These are phyloP conservation scores for Ricordea florida DNA, from an alignment of 92 coral and sea anemone species.

Conservation along the genomic window DNA sequence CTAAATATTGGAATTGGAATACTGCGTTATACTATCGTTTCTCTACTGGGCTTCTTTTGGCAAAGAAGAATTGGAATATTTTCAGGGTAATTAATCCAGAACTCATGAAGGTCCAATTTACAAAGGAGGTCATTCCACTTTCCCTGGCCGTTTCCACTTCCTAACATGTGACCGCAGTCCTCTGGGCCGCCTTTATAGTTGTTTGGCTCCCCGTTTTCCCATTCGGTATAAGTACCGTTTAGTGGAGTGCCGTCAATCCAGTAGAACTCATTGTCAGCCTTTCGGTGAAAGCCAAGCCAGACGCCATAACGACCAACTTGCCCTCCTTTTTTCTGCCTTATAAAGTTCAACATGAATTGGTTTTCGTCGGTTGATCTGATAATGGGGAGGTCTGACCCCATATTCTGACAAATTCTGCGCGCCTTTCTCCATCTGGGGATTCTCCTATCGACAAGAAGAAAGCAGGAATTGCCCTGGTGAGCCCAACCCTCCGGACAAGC, in stretches of 20 bases:
- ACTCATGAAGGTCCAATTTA: background rate
- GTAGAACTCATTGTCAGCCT: background rate
- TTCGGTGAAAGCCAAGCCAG: background rate
- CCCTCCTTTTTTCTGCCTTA: background rate
- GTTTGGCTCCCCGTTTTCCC: background rate
- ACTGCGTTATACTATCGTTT: no score
- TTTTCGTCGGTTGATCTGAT: background rate
- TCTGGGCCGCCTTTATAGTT: background rate
- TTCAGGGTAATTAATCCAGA: background rate
- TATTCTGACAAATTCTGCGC: background rate
- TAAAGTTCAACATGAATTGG: background rate
- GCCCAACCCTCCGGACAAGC: background rate
- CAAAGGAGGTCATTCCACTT: background rate
- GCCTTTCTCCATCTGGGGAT: background rate
- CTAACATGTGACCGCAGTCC: background rate
- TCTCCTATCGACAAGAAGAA: background rate
- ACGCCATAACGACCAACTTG: background rate
- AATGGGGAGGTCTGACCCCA: background rate
- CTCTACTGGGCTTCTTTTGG: no score
- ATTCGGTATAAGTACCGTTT: background rate
- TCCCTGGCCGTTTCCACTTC: background rate
- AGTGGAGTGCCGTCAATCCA: background rate
- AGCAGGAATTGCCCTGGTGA: background rate
- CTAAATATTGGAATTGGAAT: no score
- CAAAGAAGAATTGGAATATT: background rate